These are phyloP conservation scores for Lycopodina hypogea DNA, from an alignment of 37 sponge, comb jelly and placozoan genomes.

Conservation along the genomic window DNA sequence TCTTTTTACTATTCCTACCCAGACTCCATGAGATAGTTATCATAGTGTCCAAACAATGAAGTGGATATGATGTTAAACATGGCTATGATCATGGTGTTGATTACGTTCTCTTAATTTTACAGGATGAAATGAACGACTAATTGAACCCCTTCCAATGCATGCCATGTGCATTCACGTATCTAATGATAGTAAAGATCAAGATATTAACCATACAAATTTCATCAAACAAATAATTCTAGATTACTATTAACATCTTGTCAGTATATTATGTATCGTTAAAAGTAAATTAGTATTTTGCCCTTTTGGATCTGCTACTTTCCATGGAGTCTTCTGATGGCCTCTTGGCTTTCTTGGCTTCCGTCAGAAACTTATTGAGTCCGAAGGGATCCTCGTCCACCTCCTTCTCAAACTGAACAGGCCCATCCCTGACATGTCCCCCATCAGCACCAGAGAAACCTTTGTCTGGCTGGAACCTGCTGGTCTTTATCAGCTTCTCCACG, in stretches of 20 bases:
- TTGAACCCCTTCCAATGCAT: too few species aligned
- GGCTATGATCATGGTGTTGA: too few species aligned
- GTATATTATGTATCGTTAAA: too few species aligned
- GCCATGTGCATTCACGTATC: too few species aligned
- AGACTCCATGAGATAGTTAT: too few species aligned
- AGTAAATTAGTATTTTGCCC: background rate
- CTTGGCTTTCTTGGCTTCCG: slow-evolving; percentile 90
- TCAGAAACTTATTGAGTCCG: slow-evolving; percentile 89
- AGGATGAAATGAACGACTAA: too few species aligned
- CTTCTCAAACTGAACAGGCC: slow-evolving; percentile 97
- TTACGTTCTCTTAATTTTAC: too few species aligned
- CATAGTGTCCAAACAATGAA: too few species aligned
- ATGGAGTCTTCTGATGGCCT: slow-evolving; percentile 59
- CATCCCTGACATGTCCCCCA: slow-evolving; percentile 55
- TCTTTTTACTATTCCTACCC: too few species aligned
- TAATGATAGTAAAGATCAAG: background rate
- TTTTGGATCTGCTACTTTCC: background rate
- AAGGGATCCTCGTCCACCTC: slow-evolving; percentile 93
- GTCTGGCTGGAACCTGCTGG: slow-evolving; percentile 93
- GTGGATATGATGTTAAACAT: too few species aligned
- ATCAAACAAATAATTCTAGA: background rate
- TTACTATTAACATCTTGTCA: background rate
- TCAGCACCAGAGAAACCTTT: slow-evolving; percentile 91
- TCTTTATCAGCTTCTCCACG: slow-evolving; percentile 89
- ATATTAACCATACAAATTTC: slow-evolving; percentile 8